A percentile compares a stretch with the other conserved stretches of the same genome.
These are phyloP conservation scores for Eupithecia insigniata DNA, from an alignment of 2,888 invertebrate genomes.

Conservation along the genomic window DNA sequence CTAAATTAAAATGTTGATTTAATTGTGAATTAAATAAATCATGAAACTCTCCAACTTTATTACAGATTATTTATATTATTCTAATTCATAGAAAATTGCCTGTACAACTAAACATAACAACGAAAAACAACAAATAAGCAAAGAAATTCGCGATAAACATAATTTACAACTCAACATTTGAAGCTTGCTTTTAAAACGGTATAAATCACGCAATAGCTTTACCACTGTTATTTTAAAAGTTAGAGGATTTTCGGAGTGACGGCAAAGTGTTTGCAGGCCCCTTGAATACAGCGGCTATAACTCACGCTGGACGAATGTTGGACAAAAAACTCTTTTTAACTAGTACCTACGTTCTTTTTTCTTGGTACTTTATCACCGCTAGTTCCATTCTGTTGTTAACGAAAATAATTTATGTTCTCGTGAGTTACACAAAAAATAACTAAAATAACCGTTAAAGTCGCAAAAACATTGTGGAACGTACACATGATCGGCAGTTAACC, in stretches of 20 bases:
- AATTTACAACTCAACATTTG: constrained; percentile 8
- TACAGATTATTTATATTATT: not conserved
- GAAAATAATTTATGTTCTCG: not conserved
- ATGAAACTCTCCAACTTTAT: too few species aligned
- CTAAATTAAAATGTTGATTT: too few species aligned
- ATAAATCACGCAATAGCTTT: constrained; percentile 31
- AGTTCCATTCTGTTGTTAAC: constrained; percentile 12
- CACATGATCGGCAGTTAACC: constrained; percentile 42
- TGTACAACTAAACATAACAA: not conserved
- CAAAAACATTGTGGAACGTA: not conserved
- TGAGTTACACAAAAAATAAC: too few species aligned
- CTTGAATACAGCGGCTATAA: constrained; percentile 47
- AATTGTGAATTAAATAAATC: too few species aligned
- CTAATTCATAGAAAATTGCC: not conserved
- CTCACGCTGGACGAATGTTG: constrained; percentile 46
- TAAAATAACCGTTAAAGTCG: not conserved
- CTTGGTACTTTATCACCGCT: constrained; percentile 44
- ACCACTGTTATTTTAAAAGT: constrained; percentile 29
- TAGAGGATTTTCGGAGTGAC: constrained; percentile 33
- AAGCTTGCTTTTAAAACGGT: constrained; percentile 26
- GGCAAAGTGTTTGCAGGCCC: constrained; percentile 34
- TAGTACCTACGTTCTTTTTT: constrained; percentile 40
- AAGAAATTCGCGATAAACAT: constrained; percentile 2
- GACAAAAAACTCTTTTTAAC: constrained; percentile 49
- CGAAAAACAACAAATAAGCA: not conserved